Evolutionary conservation across 2,113 vertebrate species (phyloP).

Genomic region (Strigops habroptila): DNA sequence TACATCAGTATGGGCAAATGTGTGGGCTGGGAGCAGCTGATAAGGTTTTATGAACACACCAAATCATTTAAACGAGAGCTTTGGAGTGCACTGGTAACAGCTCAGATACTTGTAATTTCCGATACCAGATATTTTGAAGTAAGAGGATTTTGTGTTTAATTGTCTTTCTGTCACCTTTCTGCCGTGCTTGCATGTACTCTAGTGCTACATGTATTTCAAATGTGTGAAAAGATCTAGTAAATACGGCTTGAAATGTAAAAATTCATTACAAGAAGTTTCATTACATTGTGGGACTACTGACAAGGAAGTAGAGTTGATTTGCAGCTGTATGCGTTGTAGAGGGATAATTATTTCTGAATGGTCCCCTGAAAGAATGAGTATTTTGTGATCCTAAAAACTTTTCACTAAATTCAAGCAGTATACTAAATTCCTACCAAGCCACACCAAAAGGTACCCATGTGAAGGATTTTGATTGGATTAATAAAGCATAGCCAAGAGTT

Average conservation of each 20-base stretch:
- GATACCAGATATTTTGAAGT: not conserved
- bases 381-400: not conserved
- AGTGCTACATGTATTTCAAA: not conserved
- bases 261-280: not conserved
- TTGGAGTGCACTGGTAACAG: not conserved
- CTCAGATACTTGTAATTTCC: not conserved
- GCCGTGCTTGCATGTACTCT: not conserved
- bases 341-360: not conserved
- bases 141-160: not conserved
- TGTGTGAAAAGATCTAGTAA: not conserved
- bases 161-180: not conserved
- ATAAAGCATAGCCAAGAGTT: slow-evolving; percentile 1
- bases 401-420: not conserved
- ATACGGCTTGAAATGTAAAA: not conserved
- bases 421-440: not conserved
- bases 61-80: not conserved
- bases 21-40: not conserved
- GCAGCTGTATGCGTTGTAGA: slow-evolving; percentile 44
- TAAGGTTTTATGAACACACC: not conserved
- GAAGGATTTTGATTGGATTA: not conserved
- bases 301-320: slow-evolving; percentile 58
- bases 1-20: accelerated
- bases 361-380: not conserved
- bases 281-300: not conserved
- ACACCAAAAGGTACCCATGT: not conserved